Base-by-base conservation (phyloP, 2,888 invertebrate genomes). In the Troides oblongomaculatus region DNA sequence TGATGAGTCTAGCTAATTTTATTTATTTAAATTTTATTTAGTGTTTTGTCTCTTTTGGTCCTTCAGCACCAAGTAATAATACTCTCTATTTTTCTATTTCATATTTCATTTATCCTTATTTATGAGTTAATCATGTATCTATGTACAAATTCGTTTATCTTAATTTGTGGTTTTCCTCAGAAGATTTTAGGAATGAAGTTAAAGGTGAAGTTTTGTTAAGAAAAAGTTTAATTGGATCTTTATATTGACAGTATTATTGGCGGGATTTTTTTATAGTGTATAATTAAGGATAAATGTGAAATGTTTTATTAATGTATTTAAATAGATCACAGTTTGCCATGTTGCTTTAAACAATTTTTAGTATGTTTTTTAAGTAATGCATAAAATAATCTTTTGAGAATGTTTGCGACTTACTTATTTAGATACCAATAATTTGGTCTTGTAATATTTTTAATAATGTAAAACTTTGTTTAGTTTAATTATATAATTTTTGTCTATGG, bases 1-100 rank as follows among this genome's bases (percentile, higher is more conserved):
- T 71, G 71, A 36, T 70, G 30, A 67, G 69, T 73, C 70, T 71
- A 23, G 61, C 8, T 53, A 39, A 61, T 59, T 60, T 60, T 39
- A n/a, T 23, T 25, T 58, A 25, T 21, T 62, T 17, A 36, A 17
- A 58, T 60, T 60, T 14, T 12, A 36, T 36, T 8, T 36, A 0
- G 21, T 30, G 14, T 12, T 46, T 46, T 50, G 10, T 18, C 50
- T 17, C 3, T 50, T 50, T 12, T 17, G 17, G 14, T 5, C 50
- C 17, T 17, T 18, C 17, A 2, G 5, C 50, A 50, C 50, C 14
- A 10, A 39, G 39, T 39, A 10, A 21, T 39, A 10, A 7, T 6
- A 39, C 7, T 39, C 1, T 39, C 39, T 39, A 10, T 39, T 8
- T 39, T 39, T 39, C 39, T 39, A 0, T 39, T 10, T 39, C 1